These are phyloP conservation scores for Jacana jacana DNA, from an alignment of 2,113 vertebrate species.

Conservation along the genomic window DNA sequence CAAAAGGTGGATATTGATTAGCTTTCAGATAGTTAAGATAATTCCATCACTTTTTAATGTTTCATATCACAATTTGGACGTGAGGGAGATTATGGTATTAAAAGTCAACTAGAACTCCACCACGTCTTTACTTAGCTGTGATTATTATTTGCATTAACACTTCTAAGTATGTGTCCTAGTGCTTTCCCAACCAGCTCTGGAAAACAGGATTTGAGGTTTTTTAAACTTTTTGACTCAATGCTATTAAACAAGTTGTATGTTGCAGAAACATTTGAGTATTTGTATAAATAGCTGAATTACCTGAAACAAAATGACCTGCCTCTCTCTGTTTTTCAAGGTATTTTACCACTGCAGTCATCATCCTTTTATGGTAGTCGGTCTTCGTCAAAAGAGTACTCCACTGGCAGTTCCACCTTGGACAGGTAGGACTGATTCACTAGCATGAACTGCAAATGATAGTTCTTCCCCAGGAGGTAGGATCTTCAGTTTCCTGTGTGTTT, in stretches of 20 bases:
- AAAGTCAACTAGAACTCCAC: not conserved
- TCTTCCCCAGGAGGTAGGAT: not conserved
- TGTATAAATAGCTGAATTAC: not conserved
- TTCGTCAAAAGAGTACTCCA: conserved; percentile 86
- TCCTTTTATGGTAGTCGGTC: conserved; percentile 90
- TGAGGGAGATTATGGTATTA: not conserved
- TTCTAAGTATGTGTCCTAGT: not conserved
- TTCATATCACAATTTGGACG: not conserved
- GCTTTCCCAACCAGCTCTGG: not conserved
- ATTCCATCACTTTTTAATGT: not conserved
- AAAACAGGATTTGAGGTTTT: not conserved
- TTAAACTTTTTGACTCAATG: not conserved
- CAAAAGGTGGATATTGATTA: not conserved
- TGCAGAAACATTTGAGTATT: not conserved
- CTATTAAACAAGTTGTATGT: not conserved
- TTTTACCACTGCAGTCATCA: conserved; percentile 89
- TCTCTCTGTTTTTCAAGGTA: conserved; percentile 68
- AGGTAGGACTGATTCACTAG: conserved; percentile 74
- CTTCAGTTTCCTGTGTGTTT: not conserved
- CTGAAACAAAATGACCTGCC: not conserved
- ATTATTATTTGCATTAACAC: not conserved
- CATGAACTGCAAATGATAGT: not conserved
- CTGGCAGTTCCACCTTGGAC: conserved; percentile 84
- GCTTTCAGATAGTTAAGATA: not conserved
- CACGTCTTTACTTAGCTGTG: not conserved